Conservation (phyloP, 2,888 invertebrate species). For the Drosophila barbarae region DNA sequence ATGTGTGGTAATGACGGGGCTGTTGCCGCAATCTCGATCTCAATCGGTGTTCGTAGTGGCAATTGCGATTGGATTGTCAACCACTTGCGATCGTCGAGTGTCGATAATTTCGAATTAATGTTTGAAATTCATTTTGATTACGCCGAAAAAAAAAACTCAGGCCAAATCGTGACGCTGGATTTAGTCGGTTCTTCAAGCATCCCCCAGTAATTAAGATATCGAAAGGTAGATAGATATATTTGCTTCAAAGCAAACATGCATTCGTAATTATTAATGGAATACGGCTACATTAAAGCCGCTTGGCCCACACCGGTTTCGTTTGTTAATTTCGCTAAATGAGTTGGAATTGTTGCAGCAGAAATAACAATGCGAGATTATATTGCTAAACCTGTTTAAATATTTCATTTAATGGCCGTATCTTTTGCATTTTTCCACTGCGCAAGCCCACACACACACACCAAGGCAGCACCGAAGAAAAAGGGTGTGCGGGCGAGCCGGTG, state of each 20-base stretch:
- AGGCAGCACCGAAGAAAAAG: not conserved
- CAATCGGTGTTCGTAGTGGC: slow-evolving; percentile 29
- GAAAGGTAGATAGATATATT: slow-evolving; percentile 25
- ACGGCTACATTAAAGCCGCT: slow-evolving; percentile 10
- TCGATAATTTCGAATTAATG: slow-evolving; percentile 57
- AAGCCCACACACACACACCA: slow-evolving; percentile 34
- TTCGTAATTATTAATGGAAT: slow-evolving; percentile 53
- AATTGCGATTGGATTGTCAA: slow-evolving; percentile 46
- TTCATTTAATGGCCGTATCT: slow-evolving; percentile 38
- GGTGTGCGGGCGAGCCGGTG: not conserved
- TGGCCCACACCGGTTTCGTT: slow-evolving; percentile 54
- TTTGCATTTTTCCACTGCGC: slow-evolving; percentile 56
- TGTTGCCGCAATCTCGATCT: slow-evolving; percentile 40
- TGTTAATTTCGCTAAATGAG: slow-evolving; percentile 44
- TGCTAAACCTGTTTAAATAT: slow-evolving; percentile 59
- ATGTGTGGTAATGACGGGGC: slow-evolving; percentile 26
- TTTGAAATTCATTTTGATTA: slow-evolving; percentile 34
- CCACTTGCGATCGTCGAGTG: slow-evolving; percentile 48
- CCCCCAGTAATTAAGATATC: slow-evolving; percentile 52
- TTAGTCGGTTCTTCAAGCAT: slow-evolving; percentile 30
- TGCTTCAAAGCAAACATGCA: slow-evolving; percentile 26
- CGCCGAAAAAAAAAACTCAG: slow-evolving; percentile 4
- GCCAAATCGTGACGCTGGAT: slow-evolving; percentile 37
- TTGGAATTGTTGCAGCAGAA: slow-evolving; percentile 57
- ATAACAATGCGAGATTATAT: slow-evolving; percentile 62